Base-by-base conservation (phyloP, 2,797 vertebrate species). In the Sparidentex hasta region DNA sequence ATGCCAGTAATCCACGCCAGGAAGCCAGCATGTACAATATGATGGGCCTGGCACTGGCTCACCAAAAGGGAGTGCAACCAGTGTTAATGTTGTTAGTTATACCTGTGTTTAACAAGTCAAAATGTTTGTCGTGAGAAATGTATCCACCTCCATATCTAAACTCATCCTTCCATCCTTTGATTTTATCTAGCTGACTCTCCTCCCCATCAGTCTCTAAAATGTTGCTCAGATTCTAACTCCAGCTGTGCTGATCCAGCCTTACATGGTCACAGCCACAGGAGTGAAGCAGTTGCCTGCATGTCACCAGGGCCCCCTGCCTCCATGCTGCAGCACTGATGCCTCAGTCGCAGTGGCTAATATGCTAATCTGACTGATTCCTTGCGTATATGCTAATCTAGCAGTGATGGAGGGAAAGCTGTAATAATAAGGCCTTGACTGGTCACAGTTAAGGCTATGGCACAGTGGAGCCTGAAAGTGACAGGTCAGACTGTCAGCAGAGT, bases 381-480 rank as follows among this genome's bases (percentile, higher is more conserved):
- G 76, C 75, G 81, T 69, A 13, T 82, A 91, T 91, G 88, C 71
- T 92, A 90, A 92, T 88, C 23, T 47, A 4, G 14, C 58, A 18
- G 65, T 81, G 76, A 80, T 77, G 73, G 75, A 81, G 51, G 58
- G 62, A 68, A 74, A 51, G 76, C 68, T 74, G 66, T 74, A 83
- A 73, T 76, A 90, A 74, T 33, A 12, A 55, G 75, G 82, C 84
- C 71, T 78, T 71, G 83, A 50, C 54, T 67, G 70, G 79, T 90
- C 86, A 90, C 82, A 91, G 87, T 78, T 80, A 86, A 88, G 71
- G 85, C 67, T 88, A 56, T 55, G 74, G 80, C 75, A 74, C 71
- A 84, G 74, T 81, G 83, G 76, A 87, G 79, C 81, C 64, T 80
- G 44, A 82, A 88, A 84, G 50, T 81, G 84, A 89, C 83, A 86